Base-by-base conservation (phyloP, 2,113 vertebrate genomes). In the Amazona guildingii region DNA sequence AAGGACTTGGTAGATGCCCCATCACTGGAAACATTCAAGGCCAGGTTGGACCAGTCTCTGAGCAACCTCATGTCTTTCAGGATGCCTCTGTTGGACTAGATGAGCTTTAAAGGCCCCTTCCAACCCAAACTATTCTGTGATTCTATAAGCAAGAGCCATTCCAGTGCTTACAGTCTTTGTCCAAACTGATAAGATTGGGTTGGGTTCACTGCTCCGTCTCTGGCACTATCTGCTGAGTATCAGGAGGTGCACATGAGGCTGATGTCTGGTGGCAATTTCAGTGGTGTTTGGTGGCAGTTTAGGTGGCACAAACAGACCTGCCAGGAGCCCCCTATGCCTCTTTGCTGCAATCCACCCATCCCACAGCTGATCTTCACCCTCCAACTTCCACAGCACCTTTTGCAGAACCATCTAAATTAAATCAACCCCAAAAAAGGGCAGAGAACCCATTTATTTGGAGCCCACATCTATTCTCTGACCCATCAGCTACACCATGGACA, bases 341-440 rank as follows among this genome's bases (percentile, higher is more conserved):
- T 57, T 66, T 35, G 48, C 66, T 55, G 29, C n/a, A 6, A 6
- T 8, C n/a, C 43, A 25, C 31, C 48, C 66, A n/a, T 4, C 35
- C 76, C 1, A 0, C 1, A 1, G n/a, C 61, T 43, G 27, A 33
- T 16, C 13, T 17, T 77, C 55, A 7, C 0, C 0, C 9, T 55
- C 63, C 7, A 3, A 59, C 3, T 3, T 14, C 39, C 83, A 66
- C 44, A 88, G 9, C n/a, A 57, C 31, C 25, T 88, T 73, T 43
- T 69, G 54, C 46, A 74, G 67, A 91, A 49, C 43, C 66, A 76
- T 27, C 5, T 6, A 13, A 17, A 49, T 10, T 70, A 92, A 92
- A 74, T 8, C 29, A 52, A 39, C 27, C n/a, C 39, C 12, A 11
- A 25, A 69, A 33, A 59, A 35, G 4, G 3, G 5, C 20, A 6